Evolutionary conservation across 2,888 invertebrate genomes (phyloP).

Genomic region (Noctua pronuba): DNA sequence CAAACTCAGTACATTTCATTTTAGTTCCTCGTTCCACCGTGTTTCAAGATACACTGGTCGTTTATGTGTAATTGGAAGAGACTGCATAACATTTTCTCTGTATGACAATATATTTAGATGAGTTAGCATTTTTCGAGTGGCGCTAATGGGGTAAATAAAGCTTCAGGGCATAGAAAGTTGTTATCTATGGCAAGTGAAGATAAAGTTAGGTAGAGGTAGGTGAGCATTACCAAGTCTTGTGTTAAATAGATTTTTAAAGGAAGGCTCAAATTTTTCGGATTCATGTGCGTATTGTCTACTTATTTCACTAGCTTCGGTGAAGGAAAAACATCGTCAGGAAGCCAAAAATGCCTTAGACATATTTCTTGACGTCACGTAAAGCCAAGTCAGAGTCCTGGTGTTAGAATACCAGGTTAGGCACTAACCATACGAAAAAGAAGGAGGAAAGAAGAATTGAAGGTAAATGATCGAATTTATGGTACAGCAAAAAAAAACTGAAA

Average conservation of each 20-base stretch:
- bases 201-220: neutral
- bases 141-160: conserved; percentile 37
- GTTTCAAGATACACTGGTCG: neutral
- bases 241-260: neutral
- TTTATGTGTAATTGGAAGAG: conserved; percentile 6
- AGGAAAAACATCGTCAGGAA: too few relatives aligned
- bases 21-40: neutral
- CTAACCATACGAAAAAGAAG: too few relatives aligned
- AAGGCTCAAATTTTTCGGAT: too few relatives aligned
- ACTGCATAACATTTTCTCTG: conserved; percentile 5
- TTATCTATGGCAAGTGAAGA: neutral
- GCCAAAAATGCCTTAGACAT: too few relatives aligned
- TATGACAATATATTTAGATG: conserved; percentile 56
- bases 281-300: too few relatives aligned
- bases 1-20: neutral
- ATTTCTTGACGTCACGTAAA: too few relatives aligned
- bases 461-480: neutral
- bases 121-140: conserved; percentile 47
- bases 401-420: too few relatives aligned
- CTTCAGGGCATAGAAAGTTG: conserved; percentile 41
- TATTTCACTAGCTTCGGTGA: too few relatives aligned
- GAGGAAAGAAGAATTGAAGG: neutral
- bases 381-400: too few relatives aligned
- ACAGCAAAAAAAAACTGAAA: neutral
- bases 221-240: neutral